A percentile compares a stretch with the other conserved stretches of the same genome.
Evolutionary conservation across 2,113 vertebrate genomes (phyloP).

Genomic region (Peromyscus maniculatus): DNA sequence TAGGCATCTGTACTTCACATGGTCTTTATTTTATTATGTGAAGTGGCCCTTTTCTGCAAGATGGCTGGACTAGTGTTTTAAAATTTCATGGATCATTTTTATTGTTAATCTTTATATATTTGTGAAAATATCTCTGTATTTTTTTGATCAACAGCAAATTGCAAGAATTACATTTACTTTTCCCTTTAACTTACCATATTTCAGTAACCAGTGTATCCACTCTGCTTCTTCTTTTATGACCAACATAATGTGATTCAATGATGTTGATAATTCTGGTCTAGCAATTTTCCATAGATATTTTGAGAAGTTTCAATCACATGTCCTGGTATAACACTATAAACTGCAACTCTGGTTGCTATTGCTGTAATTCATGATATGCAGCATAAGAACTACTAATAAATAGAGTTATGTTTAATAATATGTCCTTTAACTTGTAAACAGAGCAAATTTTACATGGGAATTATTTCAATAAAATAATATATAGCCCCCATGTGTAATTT

Average conservation of each 20-base stretch:
- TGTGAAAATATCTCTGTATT: slow-evolving; percentile 64
- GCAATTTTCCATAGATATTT: slow-evolving; percentile 79
- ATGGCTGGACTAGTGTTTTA: slow-evolving; percentile 2
- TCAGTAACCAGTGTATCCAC: slow-evolving; percentile 69
- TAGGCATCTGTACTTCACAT: not conserved
- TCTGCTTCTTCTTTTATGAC: slow-evolving; percentile 52
- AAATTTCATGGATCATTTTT: slow-evolving; percentile 31
- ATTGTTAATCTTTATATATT: not conserved
- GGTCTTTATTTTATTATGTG: slow-evolving; percentile 8
- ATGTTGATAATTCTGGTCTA: slow-evolving; percentile 84
- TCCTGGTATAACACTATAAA: slow-evolving; percentile 83
- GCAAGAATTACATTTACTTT: slow-evolving; percentile 30
- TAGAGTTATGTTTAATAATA: slow-evolving; percentile 67
- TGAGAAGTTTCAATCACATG: slow-evolving; percentile 77
- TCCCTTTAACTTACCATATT: slow-evolving; percentile 61
- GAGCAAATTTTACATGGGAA: slow-evolving; percentile 56
- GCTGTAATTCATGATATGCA: slow-evolving; percentile 70
- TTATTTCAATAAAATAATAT: slow-evolving; percentile 55
- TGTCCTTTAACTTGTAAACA: slow-evolving; percentile 24
- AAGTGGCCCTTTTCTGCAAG: not conserved
- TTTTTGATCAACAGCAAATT: slow-evolving; percentile 67
- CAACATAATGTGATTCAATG: slow-evolving; percentile 76
- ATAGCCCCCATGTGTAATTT: not conserved
- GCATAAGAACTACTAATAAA: slow-evolving; percentile 77
- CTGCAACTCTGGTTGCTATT: slow-evolving; percentile 80